These are phyloP conservation scores for Lysandra coridon DNA, from an alignment of 2,888 invertebrate species.

Conservation along the genomic window DNA sequence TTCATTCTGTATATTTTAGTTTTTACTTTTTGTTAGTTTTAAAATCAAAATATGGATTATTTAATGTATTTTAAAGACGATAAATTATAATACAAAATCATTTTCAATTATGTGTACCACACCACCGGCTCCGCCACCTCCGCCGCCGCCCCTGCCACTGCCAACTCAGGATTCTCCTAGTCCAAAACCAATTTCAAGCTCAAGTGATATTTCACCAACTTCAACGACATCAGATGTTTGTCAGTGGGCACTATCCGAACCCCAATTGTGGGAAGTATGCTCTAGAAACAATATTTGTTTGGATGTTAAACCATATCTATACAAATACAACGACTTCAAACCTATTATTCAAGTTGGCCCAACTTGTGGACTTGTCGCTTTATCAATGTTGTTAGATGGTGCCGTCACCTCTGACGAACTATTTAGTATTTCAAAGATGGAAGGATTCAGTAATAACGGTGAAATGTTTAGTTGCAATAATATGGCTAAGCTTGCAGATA, in stretches of 20 bases:
- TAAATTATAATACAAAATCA: neutral
- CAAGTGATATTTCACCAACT: constrained; percentile 36
- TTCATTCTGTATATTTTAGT: neutral
- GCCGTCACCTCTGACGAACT: constrained; percentile 79
- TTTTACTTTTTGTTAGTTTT: neutral
- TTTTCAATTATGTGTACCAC: constrained; percentile 57
- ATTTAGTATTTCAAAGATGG: constrained; percentile 81
- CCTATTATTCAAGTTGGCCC: constrained; percentile 81
- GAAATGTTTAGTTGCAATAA: constrained; percentile 92
- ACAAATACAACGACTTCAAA: constrained; percentile 64
- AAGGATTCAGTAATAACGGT: constrained; percentile 88
- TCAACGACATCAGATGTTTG: constrained; percentile 61
- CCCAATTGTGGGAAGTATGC: constrained; percentile 81
- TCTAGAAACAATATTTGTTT: constrained; percentile 76
- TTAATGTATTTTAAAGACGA: neutral
- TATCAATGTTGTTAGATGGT: constrained; percentile 87
- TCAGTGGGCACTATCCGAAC: constrained; percentile 79
- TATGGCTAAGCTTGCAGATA: constrained; percentile 83
- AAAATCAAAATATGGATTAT: neutral
- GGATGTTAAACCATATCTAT: constrained; percentile 70
- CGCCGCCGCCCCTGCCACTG: constrained; percentile 52
- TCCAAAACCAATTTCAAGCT: constrained; percentile 34
- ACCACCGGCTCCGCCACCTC: constrained; percentile 53
- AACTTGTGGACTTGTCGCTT: constrained; percentile 93
- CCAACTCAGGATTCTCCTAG: constrained; percentile 43